Conservation (phyloP, 2,113 vertebrate species). For the Lepidothrix coronata region DNA sequence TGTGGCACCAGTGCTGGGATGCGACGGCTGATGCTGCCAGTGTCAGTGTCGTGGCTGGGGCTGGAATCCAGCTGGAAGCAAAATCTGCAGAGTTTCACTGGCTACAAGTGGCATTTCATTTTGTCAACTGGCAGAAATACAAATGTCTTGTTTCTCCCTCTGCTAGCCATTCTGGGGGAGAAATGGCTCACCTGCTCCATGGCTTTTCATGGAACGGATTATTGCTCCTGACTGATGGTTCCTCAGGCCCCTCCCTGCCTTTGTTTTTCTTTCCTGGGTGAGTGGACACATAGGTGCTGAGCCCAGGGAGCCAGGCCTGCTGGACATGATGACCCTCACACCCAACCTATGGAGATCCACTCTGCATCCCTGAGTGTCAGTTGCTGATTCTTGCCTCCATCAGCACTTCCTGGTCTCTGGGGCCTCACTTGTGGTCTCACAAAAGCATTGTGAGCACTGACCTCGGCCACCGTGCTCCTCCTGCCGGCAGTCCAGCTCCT, state of each 20-base stretch:
- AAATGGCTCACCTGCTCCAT: background rate
- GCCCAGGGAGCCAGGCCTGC: fast-evolving
- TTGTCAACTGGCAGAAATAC: constrained; percentile 9
- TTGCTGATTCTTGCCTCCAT: background rate
- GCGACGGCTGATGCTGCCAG: background rate
- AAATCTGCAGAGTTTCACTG: constrained; percentile 59
- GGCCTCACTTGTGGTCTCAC: fast-evolving
- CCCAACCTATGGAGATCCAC: background rate
- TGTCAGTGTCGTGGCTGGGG: background rate
- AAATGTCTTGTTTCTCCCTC: background rate
- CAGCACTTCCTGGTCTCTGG: background rate
- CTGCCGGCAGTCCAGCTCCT: background rate
- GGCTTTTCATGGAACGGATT: background rate
- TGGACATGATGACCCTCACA: fast-evolving
- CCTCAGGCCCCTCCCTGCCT: background rate
- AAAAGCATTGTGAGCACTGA: background rate
- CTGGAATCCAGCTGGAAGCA: constrained; percentile 56
- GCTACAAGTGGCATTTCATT: constrained; percentile 9
- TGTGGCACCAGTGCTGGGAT: background rate
- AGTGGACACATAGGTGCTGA: background rate
- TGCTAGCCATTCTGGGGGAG: background rate
- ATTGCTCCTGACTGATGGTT: background rate
- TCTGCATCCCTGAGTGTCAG: fast-evolving
- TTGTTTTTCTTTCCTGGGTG: background rate
- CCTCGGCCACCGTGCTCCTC: background rate